phyloP scores from a whole-genome alignment of 2,797 vertebrate genomes.

The Staurois parvus region DNA sequence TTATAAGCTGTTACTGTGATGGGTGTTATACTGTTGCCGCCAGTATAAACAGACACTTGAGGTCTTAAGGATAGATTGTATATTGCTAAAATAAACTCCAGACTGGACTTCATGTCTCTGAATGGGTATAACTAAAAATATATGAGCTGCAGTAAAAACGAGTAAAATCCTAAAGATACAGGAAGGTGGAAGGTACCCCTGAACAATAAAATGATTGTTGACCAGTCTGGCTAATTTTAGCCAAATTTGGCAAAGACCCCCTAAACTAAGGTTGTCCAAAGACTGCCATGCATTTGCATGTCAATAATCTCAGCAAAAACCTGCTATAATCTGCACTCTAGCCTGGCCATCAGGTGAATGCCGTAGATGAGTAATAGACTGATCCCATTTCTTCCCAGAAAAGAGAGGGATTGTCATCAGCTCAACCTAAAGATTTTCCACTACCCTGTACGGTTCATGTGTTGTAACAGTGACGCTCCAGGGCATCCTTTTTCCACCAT shows the following conservation, averaged over 20 bases:
- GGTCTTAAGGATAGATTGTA: slow-evolving; percentile 6
- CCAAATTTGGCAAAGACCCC: background rate
- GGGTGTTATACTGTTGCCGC: slow-evolving; percentile 40
- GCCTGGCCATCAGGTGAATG: too few relatives aligned
- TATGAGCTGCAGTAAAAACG: background rate
- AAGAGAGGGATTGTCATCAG: too few relatives aligned
- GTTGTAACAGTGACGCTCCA: too few relatives aligned
- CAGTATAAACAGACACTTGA: slow-evolving; percentile 47
- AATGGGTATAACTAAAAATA: background rate
- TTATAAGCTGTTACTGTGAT: slow-evolving; percentile 54
- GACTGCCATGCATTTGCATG: too few relatives aligned
- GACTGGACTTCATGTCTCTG: background rate
- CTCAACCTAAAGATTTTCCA: background rate
- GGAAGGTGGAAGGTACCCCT: too few relatives aligned
- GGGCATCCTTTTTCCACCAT: background rate
- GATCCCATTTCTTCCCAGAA: background rate
- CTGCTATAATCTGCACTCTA: too few relatives aligned
- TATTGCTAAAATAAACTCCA: slow-evolving; percentile 37
- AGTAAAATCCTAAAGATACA: background rate
- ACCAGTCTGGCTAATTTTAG: background rate
- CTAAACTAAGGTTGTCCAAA: too few relatives aligned
- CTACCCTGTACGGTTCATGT: background rate
- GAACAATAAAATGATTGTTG: too few relatives aligned
- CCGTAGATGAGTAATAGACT: background rate
- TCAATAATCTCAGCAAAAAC: too few relatives aligned